These are phyloP conservation scores for Brotula barbata DNA, from an alignment of 2,797 vertebrate species.

Conservation along the genomic window DNA sequence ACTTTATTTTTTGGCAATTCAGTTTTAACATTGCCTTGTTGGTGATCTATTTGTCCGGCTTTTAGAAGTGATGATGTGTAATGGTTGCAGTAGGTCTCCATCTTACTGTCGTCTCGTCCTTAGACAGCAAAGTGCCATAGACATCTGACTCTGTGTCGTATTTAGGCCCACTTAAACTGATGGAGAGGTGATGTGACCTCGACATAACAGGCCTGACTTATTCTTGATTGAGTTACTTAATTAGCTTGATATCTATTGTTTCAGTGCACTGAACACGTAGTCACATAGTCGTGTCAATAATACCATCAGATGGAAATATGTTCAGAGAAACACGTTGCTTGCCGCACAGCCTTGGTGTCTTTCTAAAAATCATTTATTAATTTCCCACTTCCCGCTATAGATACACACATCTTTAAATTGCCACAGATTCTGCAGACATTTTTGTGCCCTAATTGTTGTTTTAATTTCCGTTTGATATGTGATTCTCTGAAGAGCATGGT, in stretches of 20 bases:
- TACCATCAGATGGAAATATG: too few relatives aligned
- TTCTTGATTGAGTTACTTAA: background rate
- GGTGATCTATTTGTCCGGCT: too few relatives aligned
- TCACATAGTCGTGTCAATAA: too few relatives aligned
- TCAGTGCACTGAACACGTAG: background rate
- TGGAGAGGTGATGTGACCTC: background rate
- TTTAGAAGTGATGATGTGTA: background rate
- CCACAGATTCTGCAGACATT: too few relatives aligned
- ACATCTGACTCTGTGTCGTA: background rate
- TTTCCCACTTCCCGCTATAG: too few relatives aligned
- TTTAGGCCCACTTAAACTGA: background rate
- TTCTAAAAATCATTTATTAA: too few relatives aligned
- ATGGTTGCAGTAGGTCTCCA: too few relatives aligned
- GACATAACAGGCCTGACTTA: too few relatives aligned
- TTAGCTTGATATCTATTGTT: background rate
- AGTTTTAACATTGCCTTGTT: slow-evolving; percentile 12
- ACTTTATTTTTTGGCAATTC: slow-evolving; percentile 13
- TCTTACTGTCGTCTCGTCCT: background rate
- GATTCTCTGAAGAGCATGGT: slow-evolving; percentile 84
- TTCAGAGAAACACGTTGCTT: too few relatives aligned
- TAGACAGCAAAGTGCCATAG: background rate
- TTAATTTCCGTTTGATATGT: slow-evolving; percentile 5
- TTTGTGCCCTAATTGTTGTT: too few relatives aligned
- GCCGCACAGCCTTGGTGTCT: too few relatives aligned
- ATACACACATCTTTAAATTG: too few relatives aligned